Conservation (phyloP, 2,113 vertebrate species). For the Cynoglossus semilaevis region DNA sequence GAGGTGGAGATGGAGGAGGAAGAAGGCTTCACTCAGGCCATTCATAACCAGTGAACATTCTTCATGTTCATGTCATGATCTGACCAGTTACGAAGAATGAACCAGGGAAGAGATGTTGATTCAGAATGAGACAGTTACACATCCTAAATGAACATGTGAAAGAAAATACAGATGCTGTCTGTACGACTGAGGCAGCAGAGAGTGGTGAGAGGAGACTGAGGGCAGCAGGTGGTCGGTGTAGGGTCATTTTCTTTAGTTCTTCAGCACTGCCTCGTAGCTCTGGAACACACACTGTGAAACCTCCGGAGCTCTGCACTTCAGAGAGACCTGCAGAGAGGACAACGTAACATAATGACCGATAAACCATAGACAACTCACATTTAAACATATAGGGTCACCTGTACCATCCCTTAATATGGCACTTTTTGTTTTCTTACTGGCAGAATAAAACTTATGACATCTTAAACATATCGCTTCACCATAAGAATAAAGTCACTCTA, state of each 20-base stretch:
- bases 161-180: constrained; percentile 15
- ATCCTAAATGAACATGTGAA: constrained; percentile 26
- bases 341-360: too few relatives aligned
- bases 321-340: constrained; percentile 80
- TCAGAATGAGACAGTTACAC: constrained; percentile 13
- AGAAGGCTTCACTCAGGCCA: constrained; percentile 1
- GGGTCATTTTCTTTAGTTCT: constrained; percentile 80
- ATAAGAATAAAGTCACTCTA: too few relatives aligned
- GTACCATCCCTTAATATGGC: too few relatives aligned
- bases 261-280: constrained; percentile 90
- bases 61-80: too few relatives aligned
- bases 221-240: constrained; percentile 10
- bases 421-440: too few relatives aligned
- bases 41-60: neutral
- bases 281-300: constrained; percentile 90
- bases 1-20: neutral
- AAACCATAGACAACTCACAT: too few relatives aligned
- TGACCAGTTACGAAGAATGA: neutral
- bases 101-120: neutral
- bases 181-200: neutral
- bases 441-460: too few relatives aligned
- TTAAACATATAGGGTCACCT: too few relatives aligned
- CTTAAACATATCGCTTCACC: too few relatives aligned
- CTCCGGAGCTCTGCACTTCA: constrained; percentile 92
- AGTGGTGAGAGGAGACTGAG: constrained; percentile 4